Evolutionary conservation across 2,113 vertebrate species (phyloP).

Genomic region (Phainopepla nitens): DNA sequence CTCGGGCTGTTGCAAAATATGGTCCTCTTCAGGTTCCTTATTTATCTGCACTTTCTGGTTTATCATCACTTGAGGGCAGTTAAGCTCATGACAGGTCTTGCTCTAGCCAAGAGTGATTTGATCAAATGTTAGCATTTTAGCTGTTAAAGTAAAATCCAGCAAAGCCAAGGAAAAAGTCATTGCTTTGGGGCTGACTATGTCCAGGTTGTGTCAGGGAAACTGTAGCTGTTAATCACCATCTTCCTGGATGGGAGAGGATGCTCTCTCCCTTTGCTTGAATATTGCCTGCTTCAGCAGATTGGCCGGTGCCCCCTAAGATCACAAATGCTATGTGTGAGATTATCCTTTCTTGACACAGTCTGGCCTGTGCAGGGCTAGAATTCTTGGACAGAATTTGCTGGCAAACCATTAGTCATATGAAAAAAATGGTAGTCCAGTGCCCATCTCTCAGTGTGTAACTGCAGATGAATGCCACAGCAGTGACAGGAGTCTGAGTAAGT

Average conservation of each 20-base stretch:
- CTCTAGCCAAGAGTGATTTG: not conserved
- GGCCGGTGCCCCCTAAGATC: not conserved
- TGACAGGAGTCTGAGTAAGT: not conserved
- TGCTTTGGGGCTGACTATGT: not conserved
- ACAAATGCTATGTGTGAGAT: not conserved
- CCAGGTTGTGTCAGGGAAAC: not conserved
- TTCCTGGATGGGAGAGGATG: not conserved
- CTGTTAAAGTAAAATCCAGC: not conserved
- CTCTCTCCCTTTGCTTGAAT: not conserved
- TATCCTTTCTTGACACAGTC: not conserved
- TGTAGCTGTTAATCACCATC: not conserved
- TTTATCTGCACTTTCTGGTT: slow-evolving; percentile 7
- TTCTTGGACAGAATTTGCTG: not conserved
- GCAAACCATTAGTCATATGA: not conserved
- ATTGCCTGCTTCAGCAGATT: not conserved
- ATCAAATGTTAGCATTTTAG: not conserved
- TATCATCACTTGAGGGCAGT: not conserved
- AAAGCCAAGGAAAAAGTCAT: not conserved
- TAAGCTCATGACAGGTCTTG: not conserved
- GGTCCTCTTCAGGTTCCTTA: not conserved
- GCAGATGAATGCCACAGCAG: not conserved
- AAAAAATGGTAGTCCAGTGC: not conserved
- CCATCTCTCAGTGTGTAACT: not conserved
- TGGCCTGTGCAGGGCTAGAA: not conserved
- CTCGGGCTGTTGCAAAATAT: not conserved